A percentile compares a stretch with the other conserved stretches of the same genome.
Evolutionary conservation across 2,797 vertebrate genomes (phyloP).

Genomic region (Silurus lanzhouensis): DNA sequence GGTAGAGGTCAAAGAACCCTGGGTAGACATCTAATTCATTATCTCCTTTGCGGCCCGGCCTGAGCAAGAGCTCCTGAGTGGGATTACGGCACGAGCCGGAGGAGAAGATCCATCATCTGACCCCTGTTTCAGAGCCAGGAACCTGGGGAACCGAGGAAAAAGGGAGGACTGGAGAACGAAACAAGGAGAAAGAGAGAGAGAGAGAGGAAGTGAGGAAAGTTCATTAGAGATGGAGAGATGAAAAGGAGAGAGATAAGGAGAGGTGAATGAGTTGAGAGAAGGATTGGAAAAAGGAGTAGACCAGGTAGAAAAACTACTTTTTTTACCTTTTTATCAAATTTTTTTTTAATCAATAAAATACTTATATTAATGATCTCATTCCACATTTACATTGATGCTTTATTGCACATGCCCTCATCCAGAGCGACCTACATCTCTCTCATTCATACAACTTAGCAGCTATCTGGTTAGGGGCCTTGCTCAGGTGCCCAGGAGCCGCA

Average conservation of each 20-base stretch:
- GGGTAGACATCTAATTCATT: constrained; percentile 97
- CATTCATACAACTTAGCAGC: no score
- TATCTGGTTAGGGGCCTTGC: no score
- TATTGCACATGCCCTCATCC: no score
- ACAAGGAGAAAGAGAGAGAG: not conserved
- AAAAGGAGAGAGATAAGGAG: not conserved
- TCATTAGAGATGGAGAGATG: not conserved
- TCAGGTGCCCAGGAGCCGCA: no score
- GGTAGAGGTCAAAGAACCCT: constrained; percentile 87
- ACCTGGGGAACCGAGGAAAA: not conserved
- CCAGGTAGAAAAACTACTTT: not conserved
- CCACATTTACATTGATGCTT: no score
- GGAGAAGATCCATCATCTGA: constrained; percentile 85
- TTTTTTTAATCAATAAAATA: not conserved
- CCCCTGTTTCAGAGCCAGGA: constrained; percentile 52
- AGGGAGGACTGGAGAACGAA: not conserved
- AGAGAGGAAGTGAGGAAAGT: not conserved
- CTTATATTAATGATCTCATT: not conserved
- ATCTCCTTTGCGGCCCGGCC: constrained; percentile 88
- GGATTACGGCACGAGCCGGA: constrained; percentile 82
- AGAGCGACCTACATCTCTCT: no score
- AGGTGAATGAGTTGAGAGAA: not conserved
- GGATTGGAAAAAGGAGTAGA: not conserved
- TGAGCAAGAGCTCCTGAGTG: constrained; percentile 81
- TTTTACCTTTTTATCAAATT: not conserved